Base-by-base conservation (phyloP, 2,113 vertebrate genomes). In the Lonchura striata region DNA sequence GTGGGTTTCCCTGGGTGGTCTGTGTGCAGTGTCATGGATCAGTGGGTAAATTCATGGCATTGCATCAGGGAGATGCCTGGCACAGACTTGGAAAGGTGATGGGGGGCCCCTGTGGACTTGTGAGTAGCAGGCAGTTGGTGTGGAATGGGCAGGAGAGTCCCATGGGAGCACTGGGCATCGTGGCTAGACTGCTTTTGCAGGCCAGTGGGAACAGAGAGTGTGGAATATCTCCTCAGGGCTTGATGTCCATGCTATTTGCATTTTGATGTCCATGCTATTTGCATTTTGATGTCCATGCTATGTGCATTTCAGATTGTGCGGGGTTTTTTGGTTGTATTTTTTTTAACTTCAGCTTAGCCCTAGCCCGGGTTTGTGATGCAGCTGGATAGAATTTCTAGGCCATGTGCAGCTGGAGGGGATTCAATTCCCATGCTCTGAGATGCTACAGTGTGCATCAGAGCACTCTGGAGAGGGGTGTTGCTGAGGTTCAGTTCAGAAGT, bases 11-110 rank as follows among this genome's bases (percentile, higher is more conserved):
- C 66, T 64, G 41, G 16, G 7, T 33, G 68, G 56, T 56, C 46
- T 87, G 52, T 22, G 52, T 10, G 56, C 0, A 4, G 20, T 27
- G 8, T 10, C 19, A 1, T 7, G 0, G 6, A 14, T 25, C 4
- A 5, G 47, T 3, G 22, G 47, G n/a, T 4, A 16, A 39, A 82
- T 25, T 42, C 23, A 2, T 8, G 54, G 72, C 42, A 9, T 19
- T 49, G 64, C 42, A 3, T 9, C 39, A 27, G 75, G 47, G 28
- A 15, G 22, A 16, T 20, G 18, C 42, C 52, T 81, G 75, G 42
- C 46, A 60, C 30, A 30, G 59, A 4, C 6, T 47, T 39, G 42
- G 24, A 7, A 59, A 39, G 31, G 59, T 18, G 74, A 7, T 2
- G 9, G 11, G 11, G 41, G 31, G 28, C 9, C 70, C 14, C 59